phyloP scores from a whole-genome alignment of 1,140 invertebrate genomes.

The Tenebrio molitor region DNA sequence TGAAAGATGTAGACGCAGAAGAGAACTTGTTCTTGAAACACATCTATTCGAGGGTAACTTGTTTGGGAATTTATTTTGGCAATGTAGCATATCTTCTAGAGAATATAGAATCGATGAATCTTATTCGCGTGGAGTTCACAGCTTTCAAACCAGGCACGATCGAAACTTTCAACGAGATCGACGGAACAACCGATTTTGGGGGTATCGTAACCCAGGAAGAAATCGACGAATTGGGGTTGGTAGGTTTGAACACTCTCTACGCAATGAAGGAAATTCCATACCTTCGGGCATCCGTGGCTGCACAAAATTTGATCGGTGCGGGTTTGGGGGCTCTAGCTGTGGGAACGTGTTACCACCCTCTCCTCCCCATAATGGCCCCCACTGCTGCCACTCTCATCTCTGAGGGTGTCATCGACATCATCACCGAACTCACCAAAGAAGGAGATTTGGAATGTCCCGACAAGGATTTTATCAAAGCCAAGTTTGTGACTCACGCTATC shows the following conservation, averaged over 20 bases:
- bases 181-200: neutral
- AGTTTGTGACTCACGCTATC: neutral
- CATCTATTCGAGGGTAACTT: neutral
- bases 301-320: neutral
- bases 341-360: neutral
- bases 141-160: no score
- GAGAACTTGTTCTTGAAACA: neutral
- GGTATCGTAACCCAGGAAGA: neutral
- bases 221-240: neutral
- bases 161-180: neutral
- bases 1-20: neutral
- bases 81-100: neutral
- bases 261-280: neutral
- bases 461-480: conserved; percentile 2
- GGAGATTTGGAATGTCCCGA: neutral
- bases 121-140: neutral
- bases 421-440: neutral
- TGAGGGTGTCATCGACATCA: neutral
- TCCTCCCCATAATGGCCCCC: neutral
- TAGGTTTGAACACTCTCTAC: neutral
- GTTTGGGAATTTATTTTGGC: neutral
- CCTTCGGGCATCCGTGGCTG: neutral
- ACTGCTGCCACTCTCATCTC: neutral
- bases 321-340: neutral
- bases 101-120: neutral